These are phyloP conservation scores for Microtus montanus DNA, from an alignment of 2,113 vertebrate genomes.

Conservation along the genomic window DNA sequence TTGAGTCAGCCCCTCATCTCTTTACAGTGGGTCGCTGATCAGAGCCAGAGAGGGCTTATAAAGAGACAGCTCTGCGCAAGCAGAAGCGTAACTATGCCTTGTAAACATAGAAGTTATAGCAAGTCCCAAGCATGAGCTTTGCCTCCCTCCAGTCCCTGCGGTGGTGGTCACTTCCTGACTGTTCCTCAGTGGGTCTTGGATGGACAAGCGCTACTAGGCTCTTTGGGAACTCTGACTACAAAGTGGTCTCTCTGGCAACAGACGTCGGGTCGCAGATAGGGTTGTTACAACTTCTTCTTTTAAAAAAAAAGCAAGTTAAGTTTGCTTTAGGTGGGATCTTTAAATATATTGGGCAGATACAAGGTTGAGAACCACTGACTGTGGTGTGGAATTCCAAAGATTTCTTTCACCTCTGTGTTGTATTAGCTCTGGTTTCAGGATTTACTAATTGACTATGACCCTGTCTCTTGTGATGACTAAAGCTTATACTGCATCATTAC, in stretches of 20 bases:
- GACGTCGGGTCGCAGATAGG: not conserved
- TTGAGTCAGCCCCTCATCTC: conserved; percentile 38
- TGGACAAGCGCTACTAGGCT: not conserved
- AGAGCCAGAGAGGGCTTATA: not conserved
- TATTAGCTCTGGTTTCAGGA: not conserved
- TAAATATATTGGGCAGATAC: not conserved
- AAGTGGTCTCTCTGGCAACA: not conserved
- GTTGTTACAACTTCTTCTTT: not conserved
- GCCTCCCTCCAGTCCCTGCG: not conserved
- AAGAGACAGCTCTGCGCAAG: not conserved
- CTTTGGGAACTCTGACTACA: not conserved
- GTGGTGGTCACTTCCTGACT: not conserved
- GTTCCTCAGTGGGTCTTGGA: not conserved
- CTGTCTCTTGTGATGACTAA: not conserved
- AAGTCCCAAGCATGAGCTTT: not conserved
- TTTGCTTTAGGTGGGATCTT: not conserved
- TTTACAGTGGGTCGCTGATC: not conserved
- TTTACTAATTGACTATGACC: not conserved
- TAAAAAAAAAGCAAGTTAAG: conserved; percentile 15
- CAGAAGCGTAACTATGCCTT: not conserved
- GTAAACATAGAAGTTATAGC: conserved; percentile 13
- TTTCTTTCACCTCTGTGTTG: not conserved
- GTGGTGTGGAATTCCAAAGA: not conserved
- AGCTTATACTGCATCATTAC: conserved; percentile 2
- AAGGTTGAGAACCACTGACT: not conserved